phyloP scores from a whole-genome alignment of 2,888 invertebrate species.

The Dicroscelio sp. region DNA sequence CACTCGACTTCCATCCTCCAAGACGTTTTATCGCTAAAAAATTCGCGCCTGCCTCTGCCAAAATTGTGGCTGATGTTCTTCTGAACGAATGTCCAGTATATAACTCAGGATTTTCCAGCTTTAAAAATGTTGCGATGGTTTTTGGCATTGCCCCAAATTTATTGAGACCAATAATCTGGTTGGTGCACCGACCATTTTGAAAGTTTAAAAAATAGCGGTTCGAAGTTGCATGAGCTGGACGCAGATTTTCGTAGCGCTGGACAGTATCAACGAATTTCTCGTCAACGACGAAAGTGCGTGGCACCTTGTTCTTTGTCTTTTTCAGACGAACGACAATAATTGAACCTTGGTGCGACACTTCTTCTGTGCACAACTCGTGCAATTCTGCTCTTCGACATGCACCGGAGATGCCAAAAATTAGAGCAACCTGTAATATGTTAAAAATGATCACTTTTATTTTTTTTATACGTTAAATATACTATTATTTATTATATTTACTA shows the following conservation, averaged over 20 bases:
- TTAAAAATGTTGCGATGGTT: constrained; percentile 21
- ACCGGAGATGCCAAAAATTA: constrained; percentile 73
- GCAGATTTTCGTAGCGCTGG: constrained; percentile 57
- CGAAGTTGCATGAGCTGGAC: constrained; percentile 45
- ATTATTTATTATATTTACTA: too few species aligned
- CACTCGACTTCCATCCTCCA: too few species aligned
- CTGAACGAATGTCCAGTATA: too few species aligned
- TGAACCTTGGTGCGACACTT: constrained; percentile 52
- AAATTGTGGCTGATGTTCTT: too few species aligned
- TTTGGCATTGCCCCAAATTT: constrained; percentile 68
- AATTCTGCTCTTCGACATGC: constrained; percentile 67
- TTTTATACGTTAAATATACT: too few species aligned
- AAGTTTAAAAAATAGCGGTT: constrained; percentile 74
- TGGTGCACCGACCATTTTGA: constrained; percentile 64
- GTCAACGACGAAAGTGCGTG: constrained; percentile 63
- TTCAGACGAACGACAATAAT: constrained; percentile 65
- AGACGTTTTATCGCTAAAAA: too few species aligned
- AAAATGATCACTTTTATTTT: constrained; percentile 24
- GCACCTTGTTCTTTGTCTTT: constrained; percentile 67
- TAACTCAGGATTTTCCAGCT: too few species aligned
- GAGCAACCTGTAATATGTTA: constrained; percentile 63
- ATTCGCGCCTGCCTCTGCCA: too few species aligned
- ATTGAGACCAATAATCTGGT: constrained; percentile 71
- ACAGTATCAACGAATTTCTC: constrained; percentile 60
- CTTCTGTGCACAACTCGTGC: constrained; percentile 54